Base-by-base conservation (phyloP, 2,113 vertebrate genomes). In the Pteruthius melanotis region DNA sequence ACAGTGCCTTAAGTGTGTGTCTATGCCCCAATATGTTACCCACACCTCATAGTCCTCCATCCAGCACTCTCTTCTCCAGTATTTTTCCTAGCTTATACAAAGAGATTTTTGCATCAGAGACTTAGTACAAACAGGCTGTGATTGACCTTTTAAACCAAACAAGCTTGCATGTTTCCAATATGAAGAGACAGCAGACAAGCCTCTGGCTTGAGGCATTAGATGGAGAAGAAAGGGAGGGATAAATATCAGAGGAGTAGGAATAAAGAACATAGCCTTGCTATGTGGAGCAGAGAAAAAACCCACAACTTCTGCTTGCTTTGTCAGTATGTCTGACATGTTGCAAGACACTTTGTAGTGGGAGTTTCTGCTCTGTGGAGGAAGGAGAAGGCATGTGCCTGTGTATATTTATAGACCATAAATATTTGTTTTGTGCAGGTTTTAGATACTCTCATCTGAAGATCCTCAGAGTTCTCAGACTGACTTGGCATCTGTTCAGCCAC, bases 131-230 rank as follows among this genome's bases (percentile, higher is more conserved):
- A 97, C 94, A 94, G 96, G 94, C 91, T 94, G 83, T 87, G 89
- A 77, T 89, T 97, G 97, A 98, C 97, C 96, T 97, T 98, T 97
- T 95, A 98, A 97, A 97, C 94, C 96, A 97, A 97, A 95, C 81
- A 89, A 86, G 82, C 91, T 86, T 94, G 89, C 87, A 53, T 91
- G 80, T 97, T 97, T 97, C 86, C 91, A 93, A 68, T 93, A 92
- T 26, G 60, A 97, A 96, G 96, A 95, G 95, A 95, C 83, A 97
- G 87, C 88, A 95, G 94, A 95, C 94, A 97, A 97, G 91, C 78
- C 89, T 95, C 50, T 61, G 83, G 95, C 95, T 96, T 3, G 76
- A 97, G 97, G 97, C 95, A 96, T 94, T 97, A 95, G 92, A 92
- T 92, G 91, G 75, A 96, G 91, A 97, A 94, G 85, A 97, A 96